Evolutionary conservation across 1,140 invertebrate genomes (phyloP).

Genomic region (Thaumatotibia leucotreta): DNA sequence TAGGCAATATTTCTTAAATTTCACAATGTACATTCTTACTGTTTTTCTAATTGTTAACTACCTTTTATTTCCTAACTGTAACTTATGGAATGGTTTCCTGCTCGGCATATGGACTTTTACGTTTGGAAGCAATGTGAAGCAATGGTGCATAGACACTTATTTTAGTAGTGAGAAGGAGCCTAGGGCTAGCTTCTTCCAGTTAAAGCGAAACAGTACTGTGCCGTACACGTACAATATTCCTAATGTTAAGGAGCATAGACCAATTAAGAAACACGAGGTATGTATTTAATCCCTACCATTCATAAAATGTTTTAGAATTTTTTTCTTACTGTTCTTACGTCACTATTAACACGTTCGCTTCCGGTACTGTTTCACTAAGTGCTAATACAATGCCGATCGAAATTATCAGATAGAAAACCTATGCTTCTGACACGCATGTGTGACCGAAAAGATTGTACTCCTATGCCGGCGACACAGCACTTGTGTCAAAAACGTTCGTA

Average conservation of each 20-base stretch:
- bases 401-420: too few relatives aligned
- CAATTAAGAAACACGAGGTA: constrained; percentile 77
- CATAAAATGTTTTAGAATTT: too few relatives aligned
- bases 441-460: too few relatives aligned
- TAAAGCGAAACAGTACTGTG: constrained; percentile 37
- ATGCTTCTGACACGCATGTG: too few relatives aligned
- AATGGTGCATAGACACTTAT: constrained; percentile 59
- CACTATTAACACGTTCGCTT: too few relatives aligned
- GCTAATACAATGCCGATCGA: too few relatives aligned
- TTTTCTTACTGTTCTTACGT: too few relatives aligned
- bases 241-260: constrained; percentile 63
- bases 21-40: constrained; percentile 62
- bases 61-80: constrained; percentile 54
- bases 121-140: constrained; percentile 51
- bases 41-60: constrained; percentile 53
- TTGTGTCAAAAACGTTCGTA: too few relatives aligned
- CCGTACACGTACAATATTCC: constrained; percentile 59
- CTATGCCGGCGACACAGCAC: too few relatives aligned
- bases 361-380: too few relatives aligned
- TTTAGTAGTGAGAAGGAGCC: constrained; percentile 51
- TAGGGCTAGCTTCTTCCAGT: constrained; percentile 35
- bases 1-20: constrained; percentile 53
- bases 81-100: constrained; percentile 67
- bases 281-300: neutral
- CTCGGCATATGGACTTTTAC: constrained; percentile 67